Base-by-base conservation (phyloP, 2,113 vertebrate species). In the Oceanites oceanicus region DNA sequence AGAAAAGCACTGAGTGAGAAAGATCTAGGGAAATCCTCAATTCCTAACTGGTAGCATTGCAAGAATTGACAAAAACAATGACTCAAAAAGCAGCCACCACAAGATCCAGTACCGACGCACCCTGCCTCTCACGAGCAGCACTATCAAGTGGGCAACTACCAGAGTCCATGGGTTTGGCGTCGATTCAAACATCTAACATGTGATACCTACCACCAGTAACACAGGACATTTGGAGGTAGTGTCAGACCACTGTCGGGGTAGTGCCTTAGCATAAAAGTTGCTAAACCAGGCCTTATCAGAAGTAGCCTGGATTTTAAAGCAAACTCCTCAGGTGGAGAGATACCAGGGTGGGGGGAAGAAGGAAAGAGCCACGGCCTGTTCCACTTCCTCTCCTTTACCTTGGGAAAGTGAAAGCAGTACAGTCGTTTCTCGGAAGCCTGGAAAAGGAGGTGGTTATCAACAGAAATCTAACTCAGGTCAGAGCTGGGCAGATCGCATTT, bases 161-260 rank as follows among this genome's bases (percentile, higher is more conserved):
- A 0, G 20, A 58, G 23, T 21, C 77, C 44, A 26, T 0, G 5
- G 75, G 19, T 45, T 50, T 90, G 90, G 74, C 3, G 0, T 1
- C 0, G 0, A 32, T 19, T 62, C 77, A 65, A 82, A 45, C 15
- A 88, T 8, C 30, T 29, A 23, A 40, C 14, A 17, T 1, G 32
- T 16, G 68, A 90, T 7, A 50, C 27, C 38, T 10, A 49, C 30
- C 38, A 67, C 56, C 32, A 30, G 0, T 5, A 42, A 62, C 53
- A 76, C 7, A 29, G 29, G 74, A 25, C 34, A 5, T 5, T 22
- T 15, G 38, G 44, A 53, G 44, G 9, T 15, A 55, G 18, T 73
- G 34, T 58, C 62, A 58, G 76, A 36, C 38, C 52, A 23, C n/a
- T n/a, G 17, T 9, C 14, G 26, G 26, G 2, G 6, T 8, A 34